Evolutionary conservation across 2,113 vertebrate species (phyloP), one percentile per base, ranked within the genome.

Genomic region (Tetraodon nigroviridis): DNA sequence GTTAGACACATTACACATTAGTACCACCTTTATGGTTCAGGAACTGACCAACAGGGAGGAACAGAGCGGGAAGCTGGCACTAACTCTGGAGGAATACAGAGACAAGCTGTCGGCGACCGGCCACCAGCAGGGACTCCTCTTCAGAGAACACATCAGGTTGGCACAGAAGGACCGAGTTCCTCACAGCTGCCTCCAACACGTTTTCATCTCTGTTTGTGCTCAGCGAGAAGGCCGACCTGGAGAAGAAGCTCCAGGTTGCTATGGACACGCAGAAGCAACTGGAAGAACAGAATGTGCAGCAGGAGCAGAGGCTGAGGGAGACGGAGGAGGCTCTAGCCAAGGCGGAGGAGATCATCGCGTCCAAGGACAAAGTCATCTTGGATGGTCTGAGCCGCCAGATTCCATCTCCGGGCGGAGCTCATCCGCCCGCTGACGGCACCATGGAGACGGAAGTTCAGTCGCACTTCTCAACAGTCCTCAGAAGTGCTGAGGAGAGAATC

Each of bases 161-260:
- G 32, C 11, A 12, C 32, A 37, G 32, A 37, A 37, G 32, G 11
- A 8, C 24, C 5, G 24, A 27, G 24, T 27, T 27, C 24, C 7
- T 27, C 24, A 27, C 24, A 27, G 24, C 2, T 27, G 24, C 5
- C 7, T 27, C 24, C 24, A 3, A 6, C 24, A 6, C 7, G 24
- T 3, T 27, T 27, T 27, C 7, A 27, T 6, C 7, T 14, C 29
- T 74, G 6, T 54, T 42, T 76, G 86, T 40, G 8, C 19, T 58
- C 70, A 99, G 97, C 80, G 94, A 95, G 80, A 95, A 90, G 55
- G 88, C 92, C 42, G 83, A 59, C n/a, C 98, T 95, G 95, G 89
- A 93, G 65, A 91, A 84, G 73, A 90, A 93, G 72, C 89, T 77
- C 63, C 89, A 93, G 67, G 71, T 61, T 32, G 80, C 93, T 16